phyloP scores from a whole-genome alignment of 2,797 vertebrate species.

The Eulemur coronatus region DNA sequence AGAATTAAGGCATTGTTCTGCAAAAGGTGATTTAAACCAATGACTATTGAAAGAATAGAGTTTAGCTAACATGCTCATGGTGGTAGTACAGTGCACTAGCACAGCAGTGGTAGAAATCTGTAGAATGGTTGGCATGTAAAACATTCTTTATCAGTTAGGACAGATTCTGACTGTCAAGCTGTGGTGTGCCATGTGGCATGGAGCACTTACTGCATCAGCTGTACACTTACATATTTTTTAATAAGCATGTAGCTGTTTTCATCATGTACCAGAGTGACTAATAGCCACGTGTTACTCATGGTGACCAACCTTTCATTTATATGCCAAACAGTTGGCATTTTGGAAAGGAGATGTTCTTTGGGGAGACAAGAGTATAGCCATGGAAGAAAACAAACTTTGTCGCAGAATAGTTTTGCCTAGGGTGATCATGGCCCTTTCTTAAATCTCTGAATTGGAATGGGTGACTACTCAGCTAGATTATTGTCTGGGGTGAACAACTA shows the following conservation, averaged over 20 bases:
- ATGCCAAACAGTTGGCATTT: background rate
- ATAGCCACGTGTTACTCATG: background rate
- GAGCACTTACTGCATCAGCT: background rate
- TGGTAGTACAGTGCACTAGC: rapidly evolving
- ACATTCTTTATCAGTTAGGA: background rate
- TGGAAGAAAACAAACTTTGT: background rate
- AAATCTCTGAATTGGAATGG: background rate
- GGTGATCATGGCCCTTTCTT: background rate
- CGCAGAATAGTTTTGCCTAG: background rate
- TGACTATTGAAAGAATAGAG: background rate
- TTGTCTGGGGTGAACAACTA: background rate
- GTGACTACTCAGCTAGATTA: background rate
- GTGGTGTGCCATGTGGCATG: background rate
- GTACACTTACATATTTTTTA: background rate
- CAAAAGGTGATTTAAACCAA: constrained; percentile 4
- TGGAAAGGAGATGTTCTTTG: background rate
- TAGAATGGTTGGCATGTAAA: background rate
- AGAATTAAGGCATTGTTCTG: background rate
- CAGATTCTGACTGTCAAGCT: background rate
- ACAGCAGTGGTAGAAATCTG: background rate
- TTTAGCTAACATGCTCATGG: background rate
- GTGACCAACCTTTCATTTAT: background rate
- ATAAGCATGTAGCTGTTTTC: background rate
- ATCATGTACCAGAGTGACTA: background rate
- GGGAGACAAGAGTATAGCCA: background rate